Evolutionary conservation across 2,888 invertebrate genomes (phyloP).

Genomic region (Tenthredo livida): DNA sequence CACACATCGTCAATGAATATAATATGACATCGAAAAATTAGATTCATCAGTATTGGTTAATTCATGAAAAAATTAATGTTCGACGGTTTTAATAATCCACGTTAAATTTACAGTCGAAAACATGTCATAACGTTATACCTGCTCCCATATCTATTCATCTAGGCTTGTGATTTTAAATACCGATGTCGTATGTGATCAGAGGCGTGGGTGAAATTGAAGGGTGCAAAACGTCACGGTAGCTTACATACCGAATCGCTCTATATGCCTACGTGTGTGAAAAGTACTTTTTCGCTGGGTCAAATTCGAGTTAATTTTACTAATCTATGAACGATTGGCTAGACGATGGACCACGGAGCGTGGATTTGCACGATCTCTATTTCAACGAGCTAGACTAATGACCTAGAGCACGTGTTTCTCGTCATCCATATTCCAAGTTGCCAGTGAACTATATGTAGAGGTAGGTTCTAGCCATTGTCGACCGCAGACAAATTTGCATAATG

Average conservation of each 20-base stretch:
- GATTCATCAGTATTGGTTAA: not conserved
- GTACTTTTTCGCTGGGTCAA: not conserved
- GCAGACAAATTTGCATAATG: conserved; percentile 47
- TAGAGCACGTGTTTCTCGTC: conserved; percentile 37
- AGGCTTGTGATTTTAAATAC: not conserved
- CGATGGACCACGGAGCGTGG: not conserved
- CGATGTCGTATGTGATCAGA: not conserved
- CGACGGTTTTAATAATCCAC: not conserved
- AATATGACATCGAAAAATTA: not conserved
- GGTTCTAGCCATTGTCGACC: conserved; percentile 24
- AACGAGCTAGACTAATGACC: conserved; percentile 33
- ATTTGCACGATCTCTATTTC: not conserved
- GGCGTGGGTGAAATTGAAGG: no score
- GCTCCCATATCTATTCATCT: not conserved
- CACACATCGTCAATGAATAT: not conserved
- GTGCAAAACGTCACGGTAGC: no score
- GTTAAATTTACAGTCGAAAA: not conserved
- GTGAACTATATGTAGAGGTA: not conserved
- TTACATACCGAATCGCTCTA: no score
- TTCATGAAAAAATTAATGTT: not conserved
- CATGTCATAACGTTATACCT: not conserved
- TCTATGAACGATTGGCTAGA: not conserved
- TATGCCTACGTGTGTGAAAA: no score
- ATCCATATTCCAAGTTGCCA: conserved; percentile 36
- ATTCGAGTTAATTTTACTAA: conserved; percentile 12